These are phyloP conservation scores for Drosophila neoperkinsi DNA, from an alignment of 2,888 invertebrate genomes.

Conservation along the genomic window DNA sequence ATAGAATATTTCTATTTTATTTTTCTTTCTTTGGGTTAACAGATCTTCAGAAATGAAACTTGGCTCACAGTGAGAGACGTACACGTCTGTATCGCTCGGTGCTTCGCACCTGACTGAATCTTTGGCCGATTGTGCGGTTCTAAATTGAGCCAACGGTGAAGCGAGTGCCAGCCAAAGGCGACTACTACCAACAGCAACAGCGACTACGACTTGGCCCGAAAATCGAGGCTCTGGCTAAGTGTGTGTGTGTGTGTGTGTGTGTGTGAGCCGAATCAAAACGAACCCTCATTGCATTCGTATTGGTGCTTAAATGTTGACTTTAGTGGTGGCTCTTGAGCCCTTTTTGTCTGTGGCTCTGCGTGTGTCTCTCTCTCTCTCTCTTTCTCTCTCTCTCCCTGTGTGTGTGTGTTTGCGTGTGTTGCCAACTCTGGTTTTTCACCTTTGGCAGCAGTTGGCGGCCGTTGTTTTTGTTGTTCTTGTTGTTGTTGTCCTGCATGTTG, in stretches of 20 bases:
- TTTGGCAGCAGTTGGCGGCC: constrained; percentile 80
- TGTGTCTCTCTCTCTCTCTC: background rate
- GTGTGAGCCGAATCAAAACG: constrained; percentile 77
- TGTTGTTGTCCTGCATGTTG: constrained; percentile 71
- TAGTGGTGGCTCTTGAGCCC: constrained; percentile 68
- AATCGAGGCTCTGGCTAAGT: constrained; percentile 56
- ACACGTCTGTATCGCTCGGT: constrained; percentile 85
- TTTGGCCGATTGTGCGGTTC: constrained; percentile 81
- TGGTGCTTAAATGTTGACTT: constrained; percentile 61
- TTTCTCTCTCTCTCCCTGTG: background rate
- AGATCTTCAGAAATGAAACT: constrained; percentile 44
- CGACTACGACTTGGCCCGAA: constrained; percentile 68
- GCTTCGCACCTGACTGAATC: constrained; percentile 86
- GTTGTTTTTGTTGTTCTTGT: constrained; percentile 46
- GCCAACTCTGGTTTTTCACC: constrained; percentile 81
- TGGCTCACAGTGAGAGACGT: constrained; percentile 69
- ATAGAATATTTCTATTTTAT: constrained; percentile 10
- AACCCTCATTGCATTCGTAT: constrained; percentile 63
- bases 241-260: constrained; percentile 27
- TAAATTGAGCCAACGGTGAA: constrained; percentile 82
- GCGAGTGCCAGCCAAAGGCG: constrained; percentile 54
- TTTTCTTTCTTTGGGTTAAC: constrained; percentile 36
- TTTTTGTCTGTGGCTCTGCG: constrained; percentile 23
- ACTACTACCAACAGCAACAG: constrained; percentile 28
- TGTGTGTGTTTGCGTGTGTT: constrained; percentile 41